Base-by-base conservation (phyloP, 1,140 invertebrate genomes). In the Aphaenogaster ashmeadi region DNA sequence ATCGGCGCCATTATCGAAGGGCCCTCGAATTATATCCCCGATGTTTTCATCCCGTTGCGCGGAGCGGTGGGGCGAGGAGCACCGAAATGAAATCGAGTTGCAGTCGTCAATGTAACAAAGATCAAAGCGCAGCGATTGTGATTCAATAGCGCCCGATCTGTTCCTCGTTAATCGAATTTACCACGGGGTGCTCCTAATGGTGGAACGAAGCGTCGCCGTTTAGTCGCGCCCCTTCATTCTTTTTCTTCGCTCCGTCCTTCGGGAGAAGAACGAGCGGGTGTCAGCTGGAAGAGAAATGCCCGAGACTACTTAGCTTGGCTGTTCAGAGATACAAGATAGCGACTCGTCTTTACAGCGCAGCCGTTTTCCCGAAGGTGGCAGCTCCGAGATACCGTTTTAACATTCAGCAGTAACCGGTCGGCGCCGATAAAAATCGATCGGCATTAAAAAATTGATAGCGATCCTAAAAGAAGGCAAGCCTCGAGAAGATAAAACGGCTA, bases 61-160 rank as follows among this genome's bases (percentile, higher is more conserved):
- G 18, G 41, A 11, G 27, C 2, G 36, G 36, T 2, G 9, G 36
- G 21, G 11, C n/a, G 41, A 0, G 27, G 64, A n/a, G 18, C 44
- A 2, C 4, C 79, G 54, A 66, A 71, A 72, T 56, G 71, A 87
- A 87, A 86, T 79, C 86, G 87, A 86, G 54, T 81, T 83, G 72
- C 77, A 67, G 41, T 15, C 27, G 54, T 75, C 41, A 84, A 75
- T 75, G 69, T 44, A 81, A 89, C 83, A 69, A 78, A 90, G 89
- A 90, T 86, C 69, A 90, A 87, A 72, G 80, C 54, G 74, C 56
- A 54, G 60, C 54, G 86, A 80, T 89, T 87, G 54, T 86, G 87
- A 92, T 92, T 92, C 91, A 92, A 91, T 92, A 91, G 90, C 80
- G 85, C 64, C 58, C 90, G 67, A 92, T 88, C 88, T 90, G 89